These are phyloP conservation scores for Galeopterus variegatus DNA, from an alignment of 2,113 vertebrate genomes.

Conservation along the genomic window DNA sequence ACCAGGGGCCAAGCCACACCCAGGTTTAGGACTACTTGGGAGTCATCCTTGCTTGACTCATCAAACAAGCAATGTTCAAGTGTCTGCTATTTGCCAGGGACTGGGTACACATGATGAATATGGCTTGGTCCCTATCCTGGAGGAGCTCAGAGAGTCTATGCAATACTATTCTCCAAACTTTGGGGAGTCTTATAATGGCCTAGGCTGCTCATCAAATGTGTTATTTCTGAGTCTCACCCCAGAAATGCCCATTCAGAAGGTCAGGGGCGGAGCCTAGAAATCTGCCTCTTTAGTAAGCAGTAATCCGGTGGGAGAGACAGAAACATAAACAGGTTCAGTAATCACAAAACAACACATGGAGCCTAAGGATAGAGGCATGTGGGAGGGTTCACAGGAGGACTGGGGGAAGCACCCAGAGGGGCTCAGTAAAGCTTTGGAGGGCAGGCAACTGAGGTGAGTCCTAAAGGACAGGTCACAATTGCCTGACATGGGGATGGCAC, in stretches of 20 bases:
- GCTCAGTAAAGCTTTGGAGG: accelerated
- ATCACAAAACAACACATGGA: not conserved
- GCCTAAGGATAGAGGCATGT: not conserved
- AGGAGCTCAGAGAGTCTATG: not conserved
- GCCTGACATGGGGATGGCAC: not conserved
- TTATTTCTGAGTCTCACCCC: not conserved
- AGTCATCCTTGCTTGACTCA: slow-evolving; percentile 61
- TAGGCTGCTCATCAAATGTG: not conserved
- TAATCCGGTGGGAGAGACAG: slow-evolving; percentile 30
- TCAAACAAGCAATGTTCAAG: slow-evolving; percentile 31
- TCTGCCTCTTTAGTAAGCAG: not conserved
- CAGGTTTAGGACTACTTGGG: not conserved
- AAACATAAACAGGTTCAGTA: not conserved
- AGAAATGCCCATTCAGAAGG: not conserved
- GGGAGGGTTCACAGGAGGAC: not conserved
- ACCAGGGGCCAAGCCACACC: not conserved
- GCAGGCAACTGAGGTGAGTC: accelerated
- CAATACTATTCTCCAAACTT: not conserved
- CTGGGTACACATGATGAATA: not conserved
- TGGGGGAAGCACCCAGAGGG: not conserved
- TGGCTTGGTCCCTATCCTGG: not conserved
- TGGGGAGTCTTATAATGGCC: not conserved
- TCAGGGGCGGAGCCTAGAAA: not conserved
- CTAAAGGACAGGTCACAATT: not conserved
- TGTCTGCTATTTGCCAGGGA: slow-evolving; percentile 2